Evolutionary conservation across 2,113 vertebrate species (phyloP), one percentile per base, ranked within the genome.

Genomic region (Coryphaenoides rupestris): DNA sequence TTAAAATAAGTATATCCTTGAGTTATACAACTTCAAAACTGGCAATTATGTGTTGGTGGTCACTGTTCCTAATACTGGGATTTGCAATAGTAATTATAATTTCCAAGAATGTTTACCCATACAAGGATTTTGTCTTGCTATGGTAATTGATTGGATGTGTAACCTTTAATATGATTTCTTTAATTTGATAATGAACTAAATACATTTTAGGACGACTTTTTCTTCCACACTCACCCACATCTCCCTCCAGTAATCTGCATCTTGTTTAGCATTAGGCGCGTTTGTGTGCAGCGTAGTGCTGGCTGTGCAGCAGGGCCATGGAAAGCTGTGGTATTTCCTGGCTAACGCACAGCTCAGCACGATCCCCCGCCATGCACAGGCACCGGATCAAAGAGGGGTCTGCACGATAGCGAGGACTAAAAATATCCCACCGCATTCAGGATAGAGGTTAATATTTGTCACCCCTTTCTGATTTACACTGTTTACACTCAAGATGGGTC

Each of bases 271-370:
- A 40, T 2, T 12, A 40, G 33, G 13, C 9, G 33, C 15, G 47
- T 53, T 52, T 28, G 59, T n/a, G n/a, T n/a, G n/a, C n/a, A 66
- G 55, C 57, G 57, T 58, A 63, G 60, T 52, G 62, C 54, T n/a
- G n/a, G n/a, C n/a, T 69, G 58, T 77, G 53, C 50, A 58, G 55
- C 61, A 21, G 21, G 24, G 47, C 15, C 47, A 50, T n/a, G 47
- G 76, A 73, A 52, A 59, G 55, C 69, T 80, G 52, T 69, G 76
- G 65, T 53, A 73, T 82, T 83, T 86, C 80, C 85, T 82, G 0
- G 64, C 71, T 3, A 74, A 82, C 74, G 73, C 83, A 73, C 76
- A 77, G 72, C 60, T 78, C 72, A 50, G 72, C 82, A 76, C 76
- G 23, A 65, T 55, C 52, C 73, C 62, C 60, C 57, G 67, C 22